Evolutionary conservation across 2,888 invertebrate genomes (phyloP), one percentile per base, ranked within the genome.

Genomic region (Tipula lateralis): DNA sequence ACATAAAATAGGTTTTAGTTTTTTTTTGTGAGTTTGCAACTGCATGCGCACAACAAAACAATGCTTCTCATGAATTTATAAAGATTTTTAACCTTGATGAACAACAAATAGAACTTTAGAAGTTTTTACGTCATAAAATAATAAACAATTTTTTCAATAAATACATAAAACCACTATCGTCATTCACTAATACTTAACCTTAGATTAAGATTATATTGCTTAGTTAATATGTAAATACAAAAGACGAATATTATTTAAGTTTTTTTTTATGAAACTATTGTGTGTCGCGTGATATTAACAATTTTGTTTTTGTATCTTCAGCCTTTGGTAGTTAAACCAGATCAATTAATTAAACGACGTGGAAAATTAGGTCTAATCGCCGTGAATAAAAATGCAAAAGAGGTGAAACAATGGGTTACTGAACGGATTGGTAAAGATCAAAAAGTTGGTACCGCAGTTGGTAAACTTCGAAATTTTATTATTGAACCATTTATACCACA

Each of bases 301-400:
- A 36, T 36, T 36, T 36, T 36, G 36, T 36, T 36, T 7, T 12
- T 36, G 12, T 36, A 36, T 36, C 12, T 89, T 89, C 36, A 96
- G 96, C 94, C 95, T 91, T 91, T 99, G 87, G 99, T 99, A 2
- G 99, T 97, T n/a, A 99, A 99, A 89, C 99, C 99, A 0, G 99
- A 99, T 91, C 99, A 99, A 92, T 92, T 99, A 90, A 99, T 99
- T 89, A 99, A 99, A 90, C 93, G 99, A 32, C 94, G 99, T 85
- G 99, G 99, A 85, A 99, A 99, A 91, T 93, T 99, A 85, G 99
- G 99, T 0, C 92, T 99, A 84, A 98, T 99, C 87, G 97, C 98
- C 87, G 98, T 99, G 5, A 98, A 99, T 89, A 95, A 95, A 87
- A 93, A 94, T 86, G 92, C 96, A 5, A 91, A 92, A 0, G 94